Conservation (phyloP, 2,113 vertebrate genomes). For the Salvelinus sp. region DNA sequence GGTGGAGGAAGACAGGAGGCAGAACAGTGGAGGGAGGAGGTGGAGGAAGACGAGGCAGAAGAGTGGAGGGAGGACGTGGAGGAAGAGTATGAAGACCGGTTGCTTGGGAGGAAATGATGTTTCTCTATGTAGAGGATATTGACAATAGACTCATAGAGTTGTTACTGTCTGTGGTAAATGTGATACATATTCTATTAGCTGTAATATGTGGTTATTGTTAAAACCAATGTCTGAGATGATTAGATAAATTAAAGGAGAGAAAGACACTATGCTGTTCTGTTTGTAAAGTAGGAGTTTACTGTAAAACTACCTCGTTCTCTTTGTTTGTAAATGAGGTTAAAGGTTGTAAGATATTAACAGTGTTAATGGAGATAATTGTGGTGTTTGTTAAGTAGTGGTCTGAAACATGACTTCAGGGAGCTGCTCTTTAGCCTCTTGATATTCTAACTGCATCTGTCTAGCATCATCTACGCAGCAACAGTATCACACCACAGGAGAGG, state of each 20-base stretch:
- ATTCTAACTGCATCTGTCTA: constrained; percentile 5
- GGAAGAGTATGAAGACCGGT: neutral
- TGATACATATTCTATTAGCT: too few relatives aligned
- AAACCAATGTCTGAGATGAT: too few relatives aligned
- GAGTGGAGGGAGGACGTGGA: neutral
- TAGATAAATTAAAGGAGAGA: too few relatives aligned
- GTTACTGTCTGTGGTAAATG: too few relatives aligned
- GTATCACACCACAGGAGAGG: constrained; percentile 45
- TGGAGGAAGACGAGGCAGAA: neutral
- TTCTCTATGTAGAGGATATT: too few relatives aligned
- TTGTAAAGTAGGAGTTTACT: too few relatives aligned
- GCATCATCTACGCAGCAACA: constrained; percentile 14
- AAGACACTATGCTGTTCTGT: too few relatives aligned
- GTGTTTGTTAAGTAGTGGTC: constrained; percentile 18
- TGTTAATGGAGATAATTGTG: neutral
- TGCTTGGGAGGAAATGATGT: too few relatives aligned
- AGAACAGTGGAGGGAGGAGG: neutral
- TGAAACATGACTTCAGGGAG: constrained; percentile 21
- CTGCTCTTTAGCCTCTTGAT: constrained; percentile 11
- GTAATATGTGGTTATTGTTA: too few relatives aligned
- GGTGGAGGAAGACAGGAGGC: neutral
- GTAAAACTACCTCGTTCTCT: neutral
- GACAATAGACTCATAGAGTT: too few relatives aligned
- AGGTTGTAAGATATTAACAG: constrained; percentile 4
- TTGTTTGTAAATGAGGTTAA: neutral